A percentile compares a stretch with the other conserved stretches of the same genome.
These are phyloP conservation scores for Sinodicranocentrus sp. DNA, from an alignment of 2,888 invertebrate genomes.

Conservation along the genomic window DNA sequence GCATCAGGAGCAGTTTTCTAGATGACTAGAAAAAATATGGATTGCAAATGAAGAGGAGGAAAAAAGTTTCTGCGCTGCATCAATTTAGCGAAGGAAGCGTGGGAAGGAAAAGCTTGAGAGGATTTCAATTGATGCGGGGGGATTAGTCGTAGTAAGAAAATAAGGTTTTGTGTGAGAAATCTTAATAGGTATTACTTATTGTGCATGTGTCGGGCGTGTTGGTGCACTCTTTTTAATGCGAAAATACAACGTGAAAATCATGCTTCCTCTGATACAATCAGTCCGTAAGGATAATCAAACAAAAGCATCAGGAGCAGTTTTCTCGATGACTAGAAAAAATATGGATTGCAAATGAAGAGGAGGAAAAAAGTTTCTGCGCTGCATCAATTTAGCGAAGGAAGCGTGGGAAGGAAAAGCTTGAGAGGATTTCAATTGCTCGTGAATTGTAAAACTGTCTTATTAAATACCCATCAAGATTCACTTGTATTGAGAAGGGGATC, in stretches of 20 bases:
- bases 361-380: neutral
- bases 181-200: no score
- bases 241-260: neutral
- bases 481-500: conserved; percentile 52
- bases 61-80: neutral
- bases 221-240: no score
- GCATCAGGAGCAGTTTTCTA: no score
- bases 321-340: neutral
- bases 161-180: no score
- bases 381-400: conserved; percentile 49
- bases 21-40: neutral
- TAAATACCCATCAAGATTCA: conserved; percentile 66
- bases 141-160: no score
- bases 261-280: neutral
- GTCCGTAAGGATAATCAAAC: conserved; percentile 2
- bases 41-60: neutral
- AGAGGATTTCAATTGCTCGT: conserved; percentile 44
- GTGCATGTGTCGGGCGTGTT: no score
- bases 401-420: conserved; percentile 62
- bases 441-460: conserved; percentile 66
- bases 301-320: no score
- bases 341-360: conserved; percentile 1
- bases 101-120: conserved; percentile 54
- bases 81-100: conserved; percentile 59
- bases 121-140: no score